Evolutionary conservation across 2,888 invertebrate genomes (phyloP).

Genomic region (Automeris io): DNA sequence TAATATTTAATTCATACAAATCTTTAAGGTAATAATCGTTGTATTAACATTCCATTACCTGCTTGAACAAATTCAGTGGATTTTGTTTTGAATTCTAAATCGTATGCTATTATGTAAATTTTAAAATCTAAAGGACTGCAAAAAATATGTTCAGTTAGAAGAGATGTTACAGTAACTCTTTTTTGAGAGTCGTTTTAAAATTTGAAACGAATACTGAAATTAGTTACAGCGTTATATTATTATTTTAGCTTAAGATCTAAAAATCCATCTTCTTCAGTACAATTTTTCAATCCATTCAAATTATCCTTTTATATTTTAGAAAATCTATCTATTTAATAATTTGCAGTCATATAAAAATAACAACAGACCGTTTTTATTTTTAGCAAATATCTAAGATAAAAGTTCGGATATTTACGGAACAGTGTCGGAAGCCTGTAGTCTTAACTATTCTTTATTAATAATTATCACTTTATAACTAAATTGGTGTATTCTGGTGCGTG

Average conservation of each 20-base stretch:
- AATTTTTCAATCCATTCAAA: constrained; percentile 17
- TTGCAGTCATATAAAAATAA: constrained; percentile 76
- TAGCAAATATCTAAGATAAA: constrained; percentile 70
- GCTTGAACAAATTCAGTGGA: background rate
- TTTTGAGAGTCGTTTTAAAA: background rate
- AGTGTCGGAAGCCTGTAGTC: constrained; percentile 64
- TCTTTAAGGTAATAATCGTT: background rate
- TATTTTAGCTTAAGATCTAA: background rate
- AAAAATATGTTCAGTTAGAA: background rate
- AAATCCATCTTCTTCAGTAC: constrained; percentile 16
- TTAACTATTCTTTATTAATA: constrained; percentile 48
- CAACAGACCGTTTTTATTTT: constrained; percentile 63
- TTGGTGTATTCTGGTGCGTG: constrained; percentile 72
- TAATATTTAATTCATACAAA: background rate
- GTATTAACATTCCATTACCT: background rate
- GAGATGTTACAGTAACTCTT: background rate
- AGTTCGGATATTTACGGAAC: constrained; percentile 52
- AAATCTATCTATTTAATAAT: constrained; percentile 65
- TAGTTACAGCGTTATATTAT: background rate
- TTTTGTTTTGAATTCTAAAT: background rate
- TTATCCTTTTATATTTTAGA: constrained; percentile 66
- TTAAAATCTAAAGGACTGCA: background rate
- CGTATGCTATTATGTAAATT: background rate
- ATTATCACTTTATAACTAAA: constrained; percentile 48
- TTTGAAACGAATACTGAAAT: background rate